Conservation (phyloP, 2,113 vertebrate species). For the human region DNA sequence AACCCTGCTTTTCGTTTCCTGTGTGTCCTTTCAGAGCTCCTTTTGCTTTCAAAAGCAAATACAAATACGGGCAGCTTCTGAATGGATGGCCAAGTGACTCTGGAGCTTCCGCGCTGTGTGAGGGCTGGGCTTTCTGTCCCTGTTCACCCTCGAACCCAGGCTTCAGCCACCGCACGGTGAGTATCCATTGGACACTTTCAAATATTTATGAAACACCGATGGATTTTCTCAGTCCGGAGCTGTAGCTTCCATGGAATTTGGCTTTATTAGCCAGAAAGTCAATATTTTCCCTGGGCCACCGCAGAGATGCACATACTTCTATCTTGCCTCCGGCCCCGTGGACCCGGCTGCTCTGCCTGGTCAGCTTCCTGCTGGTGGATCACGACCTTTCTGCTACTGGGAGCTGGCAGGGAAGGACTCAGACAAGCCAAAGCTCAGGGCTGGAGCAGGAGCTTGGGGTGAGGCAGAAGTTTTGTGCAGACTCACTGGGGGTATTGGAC, state of each 20-base stretch:
- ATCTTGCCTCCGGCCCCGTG: not conserved
- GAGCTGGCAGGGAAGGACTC: not conserved
- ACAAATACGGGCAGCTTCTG: not conserved
- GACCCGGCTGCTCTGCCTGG: not conserved
- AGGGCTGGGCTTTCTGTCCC: not conserved
- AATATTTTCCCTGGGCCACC: slow-evolving; percentile 76
- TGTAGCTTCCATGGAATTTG: slow-evolving; percentile 83
- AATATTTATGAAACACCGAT: slow-evolving; percentile 85
- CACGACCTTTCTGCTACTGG: not conserved
- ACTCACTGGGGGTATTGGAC: not conserved
- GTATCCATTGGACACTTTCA: slow-evolving; percentile 77
- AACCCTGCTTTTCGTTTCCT: not conserved
- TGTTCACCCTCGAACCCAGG: not conserved
- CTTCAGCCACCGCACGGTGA: slow-evolving; percentile 18
- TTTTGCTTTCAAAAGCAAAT: not conserved
- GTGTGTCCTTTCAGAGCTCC: not conserved
- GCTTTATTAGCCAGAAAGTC: slow-evolving; percentile 83
- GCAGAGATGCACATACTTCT: slow-evolving; percentile 57
- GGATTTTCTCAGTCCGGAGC: slow-evolving; percentile 79
- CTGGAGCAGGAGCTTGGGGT: not conserved
- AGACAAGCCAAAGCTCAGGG: not conserved
- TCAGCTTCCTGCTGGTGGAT: not conserved
- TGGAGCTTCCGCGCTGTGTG: not conserved
- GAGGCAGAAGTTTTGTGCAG: not conserved
- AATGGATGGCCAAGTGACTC: not conserved